Percentiles rank a stretch among this genome's conserved stretches.
phyloP scores from a whole-genome alignment of 2,888 invertebrate species.

The Asteroscopus sphinx region DNA sequence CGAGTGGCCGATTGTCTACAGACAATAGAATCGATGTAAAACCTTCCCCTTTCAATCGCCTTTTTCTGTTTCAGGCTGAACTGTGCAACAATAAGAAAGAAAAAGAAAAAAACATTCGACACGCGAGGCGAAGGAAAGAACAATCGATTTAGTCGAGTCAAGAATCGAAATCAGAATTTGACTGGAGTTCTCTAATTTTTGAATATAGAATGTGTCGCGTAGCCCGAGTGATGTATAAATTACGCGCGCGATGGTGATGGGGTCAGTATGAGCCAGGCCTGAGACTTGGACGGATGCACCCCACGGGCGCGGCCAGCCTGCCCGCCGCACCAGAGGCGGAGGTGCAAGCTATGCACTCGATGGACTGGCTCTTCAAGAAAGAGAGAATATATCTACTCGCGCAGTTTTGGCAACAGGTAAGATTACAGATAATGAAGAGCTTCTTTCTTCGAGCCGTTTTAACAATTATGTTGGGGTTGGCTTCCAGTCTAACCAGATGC shows the following conservation, averaged over 20 bases:
- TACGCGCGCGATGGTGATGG: slow-evolving; percentile 58
- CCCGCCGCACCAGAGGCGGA: slow-evolving; percentile 96
- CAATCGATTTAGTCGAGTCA: slow-evolving; percentile 71
- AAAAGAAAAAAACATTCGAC: slow-evolving; percentile 76
- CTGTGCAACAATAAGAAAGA: slow-evolving; percentile 65
- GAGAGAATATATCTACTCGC: slow-evolving; percentile 97
- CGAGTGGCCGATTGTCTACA: slow-evolving; percentile 82
- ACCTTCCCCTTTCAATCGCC: slow-evolving; percentile 81
- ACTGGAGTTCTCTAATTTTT: slow-evolving; percentile 37
- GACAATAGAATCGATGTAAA: slow-evolving; percentile 84
- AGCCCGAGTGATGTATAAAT: slow-evolving; percentile 50
- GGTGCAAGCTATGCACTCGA: slow-evolving; percentile 98
- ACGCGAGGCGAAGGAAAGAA: slow-evolving; percentile 67
- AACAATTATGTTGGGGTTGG: no score
- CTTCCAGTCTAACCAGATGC: no score
- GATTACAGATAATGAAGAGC: slow-evolving; percentile 56
- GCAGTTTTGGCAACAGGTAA: slow-evolving; percentile 99
- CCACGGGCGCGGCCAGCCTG: slow-evolving; percentile 92
- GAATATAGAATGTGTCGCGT: slow-evolving; percentile 58
- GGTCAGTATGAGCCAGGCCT: slow-evolving; percentile 80
- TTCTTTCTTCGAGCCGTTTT: no score
- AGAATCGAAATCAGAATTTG: slow-evolving; percentile 49
- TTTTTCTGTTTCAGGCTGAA: slow-evolving; percentile 85
- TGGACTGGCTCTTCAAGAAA: slow-evolving; percentile 99
- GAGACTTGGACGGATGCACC: slow-evolving; percentile 92